Conservation (phyloP, 2,888 invertebrate species). For the Rotaria socialis region DNA sequence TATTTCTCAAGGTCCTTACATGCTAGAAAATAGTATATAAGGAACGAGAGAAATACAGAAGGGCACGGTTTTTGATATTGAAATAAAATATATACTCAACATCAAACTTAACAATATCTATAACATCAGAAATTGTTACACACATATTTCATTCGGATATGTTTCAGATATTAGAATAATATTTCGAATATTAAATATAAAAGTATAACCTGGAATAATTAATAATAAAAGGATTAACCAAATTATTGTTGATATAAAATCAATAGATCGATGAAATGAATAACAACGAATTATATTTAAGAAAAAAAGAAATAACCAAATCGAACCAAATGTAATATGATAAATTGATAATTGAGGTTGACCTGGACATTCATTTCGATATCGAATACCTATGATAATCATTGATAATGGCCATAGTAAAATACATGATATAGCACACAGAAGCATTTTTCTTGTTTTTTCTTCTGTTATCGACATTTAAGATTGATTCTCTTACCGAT, state of each 20-base stretch:
- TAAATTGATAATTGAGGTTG: neutral
- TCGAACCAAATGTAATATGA: neutral
- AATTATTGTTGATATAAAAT: neutral
- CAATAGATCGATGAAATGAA: neutral
- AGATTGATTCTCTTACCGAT: too few relatives aligned
- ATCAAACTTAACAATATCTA: too few relatives aligned
- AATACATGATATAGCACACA: neutral
- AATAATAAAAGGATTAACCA: neutral
- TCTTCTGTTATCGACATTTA: neutral
- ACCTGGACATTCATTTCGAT: neutral
- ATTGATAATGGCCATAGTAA: neutral
- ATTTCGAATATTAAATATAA: neutral
- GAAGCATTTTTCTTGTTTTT: neutral
- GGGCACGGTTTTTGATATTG: too few relatives aligned
- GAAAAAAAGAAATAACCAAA: neutral
- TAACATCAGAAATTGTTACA: too few relatives aligned
- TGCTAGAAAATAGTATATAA: too few relatives aligned
- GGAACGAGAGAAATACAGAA: too few relatives aligned
- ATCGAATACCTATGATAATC: neutral
- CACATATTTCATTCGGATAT: neutral
- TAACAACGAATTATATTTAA: neutral
- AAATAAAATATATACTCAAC: too few relatives aligned
- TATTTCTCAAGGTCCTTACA: too few relatives aligned
- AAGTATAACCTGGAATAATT: neutral
- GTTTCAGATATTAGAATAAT: too few relatives aligned